These are phyloP conservation scores for Lepidochitona cinerea DNA, from an alignment of 2,888 invertebrate species.

Conservation along the genomic window DNA sequence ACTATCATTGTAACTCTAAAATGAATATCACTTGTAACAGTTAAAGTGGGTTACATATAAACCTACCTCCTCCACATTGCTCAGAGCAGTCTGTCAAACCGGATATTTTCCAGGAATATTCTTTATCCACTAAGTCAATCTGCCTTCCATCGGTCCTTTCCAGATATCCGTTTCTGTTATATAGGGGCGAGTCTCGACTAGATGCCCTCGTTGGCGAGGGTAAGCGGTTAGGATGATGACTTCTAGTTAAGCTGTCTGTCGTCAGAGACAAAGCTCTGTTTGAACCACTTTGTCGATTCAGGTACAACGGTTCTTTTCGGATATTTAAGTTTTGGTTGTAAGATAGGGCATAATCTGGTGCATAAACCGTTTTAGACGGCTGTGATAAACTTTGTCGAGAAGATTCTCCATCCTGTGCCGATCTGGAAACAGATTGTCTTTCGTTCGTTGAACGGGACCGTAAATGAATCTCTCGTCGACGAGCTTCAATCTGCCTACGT, in stretches of 20 bases:
- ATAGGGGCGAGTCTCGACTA: too few species aligned
- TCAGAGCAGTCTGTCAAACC: conserved; percentile 86
- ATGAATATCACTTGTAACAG: too few species aligned
- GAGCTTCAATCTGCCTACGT: neutral
- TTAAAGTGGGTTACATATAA: neutral
- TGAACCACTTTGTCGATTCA: neutral
- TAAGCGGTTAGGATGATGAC: neutral
- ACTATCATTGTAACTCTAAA: too few species aligned
- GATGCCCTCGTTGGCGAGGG: neutral
- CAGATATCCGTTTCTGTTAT: neutral
- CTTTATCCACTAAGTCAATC: conserved; percentile 42
- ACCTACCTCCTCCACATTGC: conserved; percentile 56
- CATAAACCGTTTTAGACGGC: neutral
- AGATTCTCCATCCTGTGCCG: neutral
- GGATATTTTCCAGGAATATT: conserved; percentile 84
- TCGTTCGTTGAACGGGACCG: neutral
- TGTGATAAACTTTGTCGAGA: neutral
- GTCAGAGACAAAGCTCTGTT: neutral
- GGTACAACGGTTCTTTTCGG: neutral
- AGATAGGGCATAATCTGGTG: neutral
- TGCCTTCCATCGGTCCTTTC: neutral
- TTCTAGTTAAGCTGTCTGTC: neutral
- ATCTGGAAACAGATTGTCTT: neutral
- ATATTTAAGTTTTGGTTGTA: neutral
- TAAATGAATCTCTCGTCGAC: neutral